Percentiles rank a stretch among this genome's conserved stretches.
phyloP scores from a whole-genome alignment of 1,140 invertebrate species.

The Antheraea mylitta region DNA sequence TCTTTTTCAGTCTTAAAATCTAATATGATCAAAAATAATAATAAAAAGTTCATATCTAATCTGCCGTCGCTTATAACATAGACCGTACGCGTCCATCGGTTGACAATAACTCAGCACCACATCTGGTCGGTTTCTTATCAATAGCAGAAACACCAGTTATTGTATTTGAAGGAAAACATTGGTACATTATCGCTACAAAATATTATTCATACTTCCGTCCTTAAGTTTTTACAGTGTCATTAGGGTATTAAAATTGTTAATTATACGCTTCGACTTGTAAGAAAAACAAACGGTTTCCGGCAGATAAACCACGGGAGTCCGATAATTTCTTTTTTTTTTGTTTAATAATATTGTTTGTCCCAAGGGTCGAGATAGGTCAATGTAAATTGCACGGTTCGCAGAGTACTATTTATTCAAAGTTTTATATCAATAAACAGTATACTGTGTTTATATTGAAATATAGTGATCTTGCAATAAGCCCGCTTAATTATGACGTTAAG shows the following conservation, averaged over 20 bases:
- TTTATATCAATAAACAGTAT: background rate
- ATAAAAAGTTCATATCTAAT: too few relatives aligned
- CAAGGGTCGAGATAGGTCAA: slow-evolving; percentile 16
- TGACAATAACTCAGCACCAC: slow-evolving; percentile 35
- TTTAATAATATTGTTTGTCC: slow-evolving; percentile 18
- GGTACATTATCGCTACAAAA: slow-evolving; percentile 42
- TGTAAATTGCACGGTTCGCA: background rate
- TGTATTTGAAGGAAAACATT: slow-evolving; percentile 66
- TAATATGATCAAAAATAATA: too few relatives aligned
- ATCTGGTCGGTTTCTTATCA: slow-evolving; percentile 68
- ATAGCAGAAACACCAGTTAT: slow-evolving; percentile 52
- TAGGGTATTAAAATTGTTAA: slow-evolving; percentile 37
- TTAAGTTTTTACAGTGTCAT: slow-evolving; percentile 53
- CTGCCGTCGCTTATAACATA: slow-evolving; percentile 17
- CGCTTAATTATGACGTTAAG: too few relatives aligned
- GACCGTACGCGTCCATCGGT: slow-evolving; percentile 15
- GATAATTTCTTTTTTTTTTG: slow-evolving; percentile 7
- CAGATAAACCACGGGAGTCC: slow-evolving; percentile 30
- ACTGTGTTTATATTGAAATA: background rate
- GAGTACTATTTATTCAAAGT: background rate
- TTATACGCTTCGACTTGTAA: slow-evolving; percentile 42
- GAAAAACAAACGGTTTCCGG: slow-evolving; percentile 40
- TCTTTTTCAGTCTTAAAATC: too few relatives aligned
- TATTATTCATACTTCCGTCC: slow-evolving; percentile 57
- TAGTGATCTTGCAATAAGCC: background rate